phyloP scores from a whole-genome alignment of 2,888 invertebrate genomes.

The Diplolepis rosae region DNA sequence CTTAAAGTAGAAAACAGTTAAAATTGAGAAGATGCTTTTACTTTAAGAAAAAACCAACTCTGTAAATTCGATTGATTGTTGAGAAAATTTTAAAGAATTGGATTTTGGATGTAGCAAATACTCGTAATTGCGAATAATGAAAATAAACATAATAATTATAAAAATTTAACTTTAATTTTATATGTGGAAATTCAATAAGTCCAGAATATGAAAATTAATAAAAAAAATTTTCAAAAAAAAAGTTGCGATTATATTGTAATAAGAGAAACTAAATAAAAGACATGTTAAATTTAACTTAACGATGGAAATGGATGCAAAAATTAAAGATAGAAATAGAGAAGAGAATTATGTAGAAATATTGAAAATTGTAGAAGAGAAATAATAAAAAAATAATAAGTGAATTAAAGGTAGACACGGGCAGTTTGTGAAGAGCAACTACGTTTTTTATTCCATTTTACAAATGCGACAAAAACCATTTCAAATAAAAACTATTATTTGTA shows the following conservation, averaged over 20 bases:
- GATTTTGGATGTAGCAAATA: too few relatives aligned
- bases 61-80: too few relatives aligned
- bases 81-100: too few relatives aligned
- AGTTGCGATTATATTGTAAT: too few relatives aligned
- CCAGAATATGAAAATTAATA: neutral
- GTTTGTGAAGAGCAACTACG: neutral
- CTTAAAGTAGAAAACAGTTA: too few relatives aligned
- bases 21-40: too few relatives aligned
- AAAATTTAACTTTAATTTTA: too few relatives aligned
- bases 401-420: neutral
- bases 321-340: neutral
- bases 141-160: too few relatives aligned
- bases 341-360: neutral
- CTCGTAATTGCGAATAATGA: too few relatives aligned
- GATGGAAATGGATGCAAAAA: neutral
- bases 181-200: too few relatives aligned
- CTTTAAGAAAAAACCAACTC: too few relatives aligned
- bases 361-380: slow-evolving; percentile 28
- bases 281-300: neutral
- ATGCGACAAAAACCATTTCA: neutral
- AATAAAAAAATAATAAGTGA: neutral
- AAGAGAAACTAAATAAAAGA: neutral
- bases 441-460: neutral
- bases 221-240: neutral
- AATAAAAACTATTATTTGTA: neutral